These are phyloP conservation scores for Acridotheres tristis DNA, from an alignment of 2,797 vertebrate genomes.

Conservation along the genomic window DNA sequence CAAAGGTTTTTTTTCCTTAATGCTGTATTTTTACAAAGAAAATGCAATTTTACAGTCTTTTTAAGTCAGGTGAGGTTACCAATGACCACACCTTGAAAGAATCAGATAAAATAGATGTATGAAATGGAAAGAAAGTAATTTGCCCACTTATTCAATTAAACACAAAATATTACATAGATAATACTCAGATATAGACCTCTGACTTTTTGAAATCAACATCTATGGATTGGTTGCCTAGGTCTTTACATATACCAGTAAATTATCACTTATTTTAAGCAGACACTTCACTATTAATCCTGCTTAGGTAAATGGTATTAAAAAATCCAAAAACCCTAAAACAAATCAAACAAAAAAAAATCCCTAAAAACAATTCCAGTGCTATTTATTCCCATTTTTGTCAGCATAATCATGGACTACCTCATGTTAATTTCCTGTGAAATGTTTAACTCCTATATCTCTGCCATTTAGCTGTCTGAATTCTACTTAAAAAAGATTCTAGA, in stretches of 20 bases:
- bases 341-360: fast-evolving
- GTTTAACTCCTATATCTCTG: background rate
- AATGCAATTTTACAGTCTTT: background rate
- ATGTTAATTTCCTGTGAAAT: background rate
- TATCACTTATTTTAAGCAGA: background rate
- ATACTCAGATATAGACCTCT: background rate
- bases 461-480: background rate
- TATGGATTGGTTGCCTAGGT: background rate
- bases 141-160: background rate
- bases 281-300: background rate
- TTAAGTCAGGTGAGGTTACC: background rate
- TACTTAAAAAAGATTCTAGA: background rate
- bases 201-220: background rate
- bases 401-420: background rate
- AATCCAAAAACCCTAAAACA: fast-evolving
- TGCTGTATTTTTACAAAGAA: background rate
- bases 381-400: background rate
- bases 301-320: background rate
- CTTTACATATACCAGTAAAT: background rate
- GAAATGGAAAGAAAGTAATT: background rate
- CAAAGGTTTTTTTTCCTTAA: background rate
- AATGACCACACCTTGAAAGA: background rate
- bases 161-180: background rate
- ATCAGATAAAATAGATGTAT: background rate
- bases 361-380: background rate